These are phyloP conservation scores for Venustaconcha ellipsiformis DNA, from an alignment of 1,140 invertebrate species.

Conservation along the genomic window DNA sequence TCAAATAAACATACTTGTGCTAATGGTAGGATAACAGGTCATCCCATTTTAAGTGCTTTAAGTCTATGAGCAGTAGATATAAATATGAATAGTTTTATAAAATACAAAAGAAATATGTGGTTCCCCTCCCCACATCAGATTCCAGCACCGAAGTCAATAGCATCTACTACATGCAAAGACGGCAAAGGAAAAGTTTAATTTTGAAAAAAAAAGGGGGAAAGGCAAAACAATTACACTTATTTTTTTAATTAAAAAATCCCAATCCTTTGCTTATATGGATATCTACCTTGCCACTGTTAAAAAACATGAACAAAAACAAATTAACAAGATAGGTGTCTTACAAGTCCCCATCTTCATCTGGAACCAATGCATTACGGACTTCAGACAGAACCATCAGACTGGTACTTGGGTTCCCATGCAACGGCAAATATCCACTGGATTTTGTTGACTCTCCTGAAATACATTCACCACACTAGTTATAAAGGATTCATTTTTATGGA, in stretches of 20 bases:
- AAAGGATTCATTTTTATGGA: no score
- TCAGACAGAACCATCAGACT: slow-evolving; percentile 40
- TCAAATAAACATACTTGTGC: no score
- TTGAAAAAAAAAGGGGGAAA: background rate
- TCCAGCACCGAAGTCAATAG: no score
- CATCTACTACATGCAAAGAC: background rate
- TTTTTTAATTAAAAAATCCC: no score
- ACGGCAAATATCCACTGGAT: slow-evolving; percentile 12
- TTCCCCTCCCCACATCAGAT: no score
- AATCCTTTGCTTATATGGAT: background rate
- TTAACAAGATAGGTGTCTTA: slow-evolving; percentile 19
- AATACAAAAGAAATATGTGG: no score
- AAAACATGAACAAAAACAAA: background rate
- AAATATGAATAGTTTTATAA: no score
- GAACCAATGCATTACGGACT: slow-evolving; percentile 41
- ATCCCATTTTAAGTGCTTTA: no score
- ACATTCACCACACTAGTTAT: no score
- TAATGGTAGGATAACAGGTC: no score
- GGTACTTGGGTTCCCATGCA: slow-evolving; percentile 21
- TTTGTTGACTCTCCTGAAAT: no score
- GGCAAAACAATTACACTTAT: background rate
- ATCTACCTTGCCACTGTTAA: background rate
- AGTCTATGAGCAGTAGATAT: no score
- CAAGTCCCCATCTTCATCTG: slow-evolving; percentile 55
- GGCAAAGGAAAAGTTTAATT: background rate